Evolutionary conservation across 1,140 invertebrate species (phyloP).

Genomic region (Dendroctonus ponderosae): DNA sequence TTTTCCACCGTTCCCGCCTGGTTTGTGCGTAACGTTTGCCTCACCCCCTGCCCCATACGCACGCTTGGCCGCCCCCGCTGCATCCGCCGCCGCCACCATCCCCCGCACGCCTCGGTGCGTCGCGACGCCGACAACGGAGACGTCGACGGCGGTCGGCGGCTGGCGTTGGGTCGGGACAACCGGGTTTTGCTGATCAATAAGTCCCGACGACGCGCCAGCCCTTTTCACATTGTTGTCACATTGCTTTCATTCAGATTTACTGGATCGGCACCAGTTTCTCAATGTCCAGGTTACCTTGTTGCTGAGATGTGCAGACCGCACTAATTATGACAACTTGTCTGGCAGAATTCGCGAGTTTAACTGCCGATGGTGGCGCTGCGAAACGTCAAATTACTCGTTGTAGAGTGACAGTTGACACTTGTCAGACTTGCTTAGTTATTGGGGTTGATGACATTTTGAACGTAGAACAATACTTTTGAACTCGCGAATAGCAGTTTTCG

Average conservation of each 20-base stretch:
- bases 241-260: background rate
- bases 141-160: slow-evolving; percentile 33
- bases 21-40: slow-evolving; percentile 17
- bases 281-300: no score
- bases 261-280: no score
- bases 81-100: background rate
- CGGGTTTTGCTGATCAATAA: slow-evolving; percentile 27
- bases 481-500: no score
- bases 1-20: slow-evolving; percentile 5
- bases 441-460: no score
- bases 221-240: slow-evolving; percentile 3
- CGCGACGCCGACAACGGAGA: slow-evolving; percentile 33
- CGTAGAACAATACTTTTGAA: no score
- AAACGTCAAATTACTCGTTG: no score
- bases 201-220: slow-evolving; percentile 12
- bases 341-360: no score
- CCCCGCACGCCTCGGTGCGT: slow-evolving; percentile 12
- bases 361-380: no score
- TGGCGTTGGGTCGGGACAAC: slow-evolving; percentile 28
- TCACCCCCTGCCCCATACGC: slow-evolving; percentile 6
- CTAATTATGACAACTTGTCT: no score
- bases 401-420: no score
- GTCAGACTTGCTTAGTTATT: no score
- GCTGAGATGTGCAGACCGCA: no score
- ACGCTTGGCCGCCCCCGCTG: background rate